Percentiles rank a stretch among this genome's conserved stretches.
These are phyloP conservation scores for Zingel zingel DNA, from an alignment of 2,113 vertebrate genomes.

Conservation along the genomic window DNA sequence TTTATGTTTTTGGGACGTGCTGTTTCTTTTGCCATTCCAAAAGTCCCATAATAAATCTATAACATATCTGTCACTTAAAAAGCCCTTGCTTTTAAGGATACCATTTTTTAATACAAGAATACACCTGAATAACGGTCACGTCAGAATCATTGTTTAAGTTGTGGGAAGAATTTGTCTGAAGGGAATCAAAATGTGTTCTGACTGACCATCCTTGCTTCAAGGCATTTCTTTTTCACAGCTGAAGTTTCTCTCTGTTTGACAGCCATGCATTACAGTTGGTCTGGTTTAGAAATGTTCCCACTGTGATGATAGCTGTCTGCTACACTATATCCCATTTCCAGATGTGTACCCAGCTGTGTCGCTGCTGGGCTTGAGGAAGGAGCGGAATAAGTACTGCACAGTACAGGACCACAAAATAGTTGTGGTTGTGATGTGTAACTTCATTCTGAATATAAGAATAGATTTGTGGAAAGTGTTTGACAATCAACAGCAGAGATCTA, in stretches of 20 bases:
- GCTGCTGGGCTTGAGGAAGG: not conserved
- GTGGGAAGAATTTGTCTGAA: not conserved
- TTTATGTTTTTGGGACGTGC: slow-evolving; percentile 21
- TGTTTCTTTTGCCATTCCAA: slow-evolving; percentile 30
- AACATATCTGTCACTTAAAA: slow-evolving; percentile 23
- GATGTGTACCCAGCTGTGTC: slow-evolving; percentile 62
- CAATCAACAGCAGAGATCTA: not conserved
- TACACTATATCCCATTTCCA: slow-evolving; percentile 35
- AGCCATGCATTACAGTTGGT: slow-evolving; percentile 33
- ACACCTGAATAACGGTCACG: not conserved
- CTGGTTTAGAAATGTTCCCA: slow-evolving; percentile 45
- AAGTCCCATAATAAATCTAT: slow-evolving; percentile 28
- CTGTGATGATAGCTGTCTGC: slow-evolving; percentile 58
- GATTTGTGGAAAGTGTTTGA: not conserved
- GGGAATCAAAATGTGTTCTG: not conserved
- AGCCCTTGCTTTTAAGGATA: not conserved
- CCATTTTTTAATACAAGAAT: not conserved
- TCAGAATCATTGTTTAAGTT: not conserved
- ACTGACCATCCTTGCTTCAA: slow-evolving; percentile 15
- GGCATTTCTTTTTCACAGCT: slow-evolving; percentile 29
- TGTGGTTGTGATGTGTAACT: slow-evolving; percentile 12
- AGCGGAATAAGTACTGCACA: not conserved
- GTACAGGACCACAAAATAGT: not conserved
- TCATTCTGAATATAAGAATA: slow-evolving; percentile 1
- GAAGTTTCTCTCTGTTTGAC: slow-evolving; percentile 42